Base-by-base conservation (phyloP, 2,797 vertebrate species). In the Myiothlypis chrysogaster region DNA sequence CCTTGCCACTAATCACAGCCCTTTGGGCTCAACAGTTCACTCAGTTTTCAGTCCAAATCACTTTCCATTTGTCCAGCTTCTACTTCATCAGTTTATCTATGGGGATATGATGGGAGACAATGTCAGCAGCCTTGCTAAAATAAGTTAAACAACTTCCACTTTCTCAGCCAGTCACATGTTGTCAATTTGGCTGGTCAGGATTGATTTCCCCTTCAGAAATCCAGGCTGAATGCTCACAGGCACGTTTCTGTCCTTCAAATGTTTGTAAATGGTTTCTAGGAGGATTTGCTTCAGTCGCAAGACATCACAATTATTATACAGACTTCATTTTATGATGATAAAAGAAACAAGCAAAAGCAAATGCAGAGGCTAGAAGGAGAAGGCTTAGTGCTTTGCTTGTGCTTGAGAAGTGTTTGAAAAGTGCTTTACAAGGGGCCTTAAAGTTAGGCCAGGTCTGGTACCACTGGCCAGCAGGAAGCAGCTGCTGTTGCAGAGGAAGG, bases 391-490 rank as follows among this genome's bases (percentile, higher is more conserved):
- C 19, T 66, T 2, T 2, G 1, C 10, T 70, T 78, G 20, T 1
- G 2, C 53, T 68, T 55, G 50, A 64, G 59, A 76, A 50, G 27
- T 39, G 61, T 32, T 49, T 65, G 53, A 59, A 34, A 46, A 78
- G 13, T 83, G 41, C 32, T 83, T 49, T 71, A n/a, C n/a, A 60
- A 1, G 5, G 21, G 43, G 13, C 47, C 39, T 21, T 25, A 18
- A 39, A 59, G 59, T n/a, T 50, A 10, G 50, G 34, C 14, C 39
- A 61, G 27, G 8, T 50, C 14, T 68, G 34, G 56, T 89, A 23
- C 18, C 1, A 2, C 47, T 0, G 4, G 8, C 69, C 47, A 47
- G 32, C 84, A 66, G 56, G 0, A 3, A 65, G 60, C n/a, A 49
- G 34, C 49, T 80, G 72, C 27, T n/a, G 13, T 39, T 3, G 1